These are phyloP conservation scores for Pycnonotus jocosus DNA, from an alignment of 2,113 vertebrate species.

Conservation along the genomic window DNA sequence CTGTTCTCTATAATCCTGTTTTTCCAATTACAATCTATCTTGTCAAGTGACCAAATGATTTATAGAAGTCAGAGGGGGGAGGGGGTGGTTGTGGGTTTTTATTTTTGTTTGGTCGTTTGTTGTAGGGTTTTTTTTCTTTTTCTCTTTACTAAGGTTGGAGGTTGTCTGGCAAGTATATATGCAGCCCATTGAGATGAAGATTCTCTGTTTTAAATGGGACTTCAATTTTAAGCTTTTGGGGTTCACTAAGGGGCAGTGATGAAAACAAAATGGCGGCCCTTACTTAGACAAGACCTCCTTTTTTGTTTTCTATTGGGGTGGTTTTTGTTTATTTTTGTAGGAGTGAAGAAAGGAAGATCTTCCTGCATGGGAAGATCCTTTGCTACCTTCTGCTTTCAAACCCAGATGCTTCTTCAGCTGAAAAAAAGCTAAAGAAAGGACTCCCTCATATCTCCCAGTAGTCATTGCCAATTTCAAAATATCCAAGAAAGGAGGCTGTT, in stretches of 20 bases:
- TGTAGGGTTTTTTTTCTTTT: not conserved
- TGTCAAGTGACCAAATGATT: not conserved
- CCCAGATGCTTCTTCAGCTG: not conserved
- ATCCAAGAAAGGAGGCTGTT: not conserved
- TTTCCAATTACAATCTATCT: not conserved
- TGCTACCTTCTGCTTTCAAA: not conserved
- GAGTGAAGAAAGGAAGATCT: not conserved
- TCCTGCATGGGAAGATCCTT: not conserved
- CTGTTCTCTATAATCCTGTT: not conserved
- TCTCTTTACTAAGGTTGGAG: not conserved
- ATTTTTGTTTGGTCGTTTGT: not conserved
- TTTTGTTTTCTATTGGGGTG: not conserved
- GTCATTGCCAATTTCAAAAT: not conserved
- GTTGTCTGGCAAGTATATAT: not conserved
- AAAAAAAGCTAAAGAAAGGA: not conserved
- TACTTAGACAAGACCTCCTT: not conserved
- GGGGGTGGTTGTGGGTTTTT: not conserved
- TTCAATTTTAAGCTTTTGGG: not conserved
- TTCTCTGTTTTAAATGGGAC: not conserved
- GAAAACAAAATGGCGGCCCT: not conserved
- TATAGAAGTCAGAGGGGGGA: rapidly evolving
- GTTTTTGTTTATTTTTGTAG: not conserved
- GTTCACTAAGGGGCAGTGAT: not conserved
- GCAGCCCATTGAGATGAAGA: not conserved
- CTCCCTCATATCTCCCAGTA: not conserved